phyloP scores from a whole-genome alignment of 2,113 vertebrate genomes.

The Colinus virginianus region DNA sequence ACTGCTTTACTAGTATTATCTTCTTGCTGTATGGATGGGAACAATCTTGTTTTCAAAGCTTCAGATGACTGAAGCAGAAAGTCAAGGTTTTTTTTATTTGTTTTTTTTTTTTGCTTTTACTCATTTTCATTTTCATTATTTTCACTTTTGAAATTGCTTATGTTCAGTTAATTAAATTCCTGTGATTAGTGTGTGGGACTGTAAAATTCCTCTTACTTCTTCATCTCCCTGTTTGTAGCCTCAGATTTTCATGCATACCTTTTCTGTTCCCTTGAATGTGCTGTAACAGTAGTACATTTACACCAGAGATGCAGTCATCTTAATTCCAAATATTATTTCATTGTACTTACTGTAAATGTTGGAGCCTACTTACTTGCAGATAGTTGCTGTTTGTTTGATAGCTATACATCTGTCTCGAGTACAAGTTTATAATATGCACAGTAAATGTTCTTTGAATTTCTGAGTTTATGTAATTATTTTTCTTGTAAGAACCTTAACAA shows the following conservation, averaged over 20 bases:
- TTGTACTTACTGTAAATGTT: neutral
- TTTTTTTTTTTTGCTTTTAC: neutral
- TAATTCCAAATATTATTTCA: neutral
- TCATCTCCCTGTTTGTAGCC: neutral
- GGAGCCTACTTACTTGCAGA: neutral
- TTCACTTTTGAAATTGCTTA: neutral
- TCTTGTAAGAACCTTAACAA: neutral
- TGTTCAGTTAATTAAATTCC: neutral
- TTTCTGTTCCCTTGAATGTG: neutral
- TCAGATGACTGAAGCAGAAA: neutral
- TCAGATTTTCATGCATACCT: neutral
- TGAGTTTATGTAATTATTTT: neutral
- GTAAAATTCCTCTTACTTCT: neutral
- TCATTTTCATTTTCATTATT: too few relatives aligned
- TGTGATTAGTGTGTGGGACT: accelerated
- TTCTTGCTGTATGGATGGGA: accelerated
- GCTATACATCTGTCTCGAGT: neutral
- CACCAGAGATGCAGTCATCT: neutral
- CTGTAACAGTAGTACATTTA: neutral
- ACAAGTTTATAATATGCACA: neutral
- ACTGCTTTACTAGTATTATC: neutral
- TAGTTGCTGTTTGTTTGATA: neutral
- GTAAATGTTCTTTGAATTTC: neutral
- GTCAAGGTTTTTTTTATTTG: neutral
- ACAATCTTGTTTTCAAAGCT: neutral